A percentile compares a stretch with the other conserved stretches of the same genome.
Conservation (phyloP, 2,888 invertebrate species). For the Clistopyga incitator region DNA sequence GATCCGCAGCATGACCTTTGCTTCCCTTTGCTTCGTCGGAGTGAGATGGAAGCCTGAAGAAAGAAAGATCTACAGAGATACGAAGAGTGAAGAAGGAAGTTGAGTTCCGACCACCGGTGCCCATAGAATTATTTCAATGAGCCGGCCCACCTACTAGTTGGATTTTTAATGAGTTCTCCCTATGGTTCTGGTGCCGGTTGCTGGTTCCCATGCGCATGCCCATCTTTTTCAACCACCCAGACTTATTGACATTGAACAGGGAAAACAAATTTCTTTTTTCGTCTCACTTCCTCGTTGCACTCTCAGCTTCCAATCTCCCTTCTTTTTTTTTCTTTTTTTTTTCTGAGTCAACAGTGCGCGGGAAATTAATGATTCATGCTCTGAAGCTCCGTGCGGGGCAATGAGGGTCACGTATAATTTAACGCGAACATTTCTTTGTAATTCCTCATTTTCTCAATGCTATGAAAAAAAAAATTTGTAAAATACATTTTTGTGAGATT, state of each 20-base stretch:
- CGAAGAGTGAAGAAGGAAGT: conserved; percentile 8
- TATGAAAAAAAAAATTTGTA: too few species aligned
- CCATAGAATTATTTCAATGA: conserved; percentile 80
- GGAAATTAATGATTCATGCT: conserved; percentile 26
- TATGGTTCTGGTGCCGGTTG: conserved; percentile 51
- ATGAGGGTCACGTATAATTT: neutral
- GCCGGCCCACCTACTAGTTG: conserved; percentile 72
- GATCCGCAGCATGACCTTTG: conserved; percentile 39
- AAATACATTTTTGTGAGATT: too few species aligned
- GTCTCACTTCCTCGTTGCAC: conserved; percentile 36
- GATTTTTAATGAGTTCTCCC: conserved; percentile 80
- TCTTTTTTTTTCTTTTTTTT: neutral
- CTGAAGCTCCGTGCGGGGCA: neutral
- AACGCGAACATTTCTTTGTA: neutral
- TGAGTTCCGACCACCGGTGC: conserved; percentile 45
- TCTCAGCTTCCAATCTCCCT: neutral
- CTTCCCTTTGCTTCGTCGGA: neutral
- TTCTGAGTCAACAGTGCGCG: neutral
- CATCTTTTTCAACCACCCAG: conserved; percentile 48
- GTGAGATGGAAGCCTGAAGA: conserved; percentile 26
- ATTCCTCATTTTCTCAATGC: too few species aligned
- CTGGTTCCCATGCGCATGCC: conserved; percentile 51
- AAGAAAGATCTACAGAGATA: conserved; percentile 24
- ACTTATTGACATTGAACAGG: conserved; percentile 63
- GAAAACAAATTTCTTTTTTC: conserved; percentile 54